Percentiles rank a stretch among this genome's conserved stretches.
These are phyloP conservation scores for Pteria penguin DNA, from an alignment of 2,888 invertebrate genomes.

Conservation along the genomic window DNA sequence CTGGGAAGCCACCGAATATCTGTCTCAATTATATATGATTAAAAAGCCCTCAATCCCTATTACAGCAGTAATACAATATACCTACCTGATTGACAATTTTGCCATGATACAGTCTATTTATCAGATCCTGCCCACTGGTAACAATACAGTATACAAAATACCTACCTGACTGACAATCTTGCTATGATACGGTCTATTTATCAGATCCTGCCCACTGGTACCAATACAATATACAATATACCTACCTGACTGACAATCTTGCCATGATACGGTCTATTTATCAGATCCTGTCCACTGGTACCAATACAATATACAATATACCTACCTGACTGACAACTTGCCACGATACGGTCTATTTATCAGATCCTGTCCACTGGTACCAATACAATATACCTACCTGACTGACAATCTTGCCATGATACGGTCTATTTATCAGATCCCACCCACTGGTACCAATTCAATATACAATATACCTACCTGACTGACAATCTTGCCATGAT, in stretches of 20 bases:
- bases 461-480: background rate
- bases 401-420: conserved; percentile 78
- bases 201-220: conserved; percentile 76
- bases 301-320: too few species aligned
- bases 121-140: conserved; percentile 76
- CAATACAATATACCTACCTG: conserved; percentile 79
- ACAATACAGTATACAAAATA: conserved; percentile 79
- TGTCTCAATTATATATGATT: too few species aligned
- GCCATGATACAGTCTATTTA: conserved; percentile 68
- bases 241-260: conserved; percentile 2
- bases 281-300: conserved; percentile 77
- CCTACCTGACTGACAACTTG: conserved; percentile 78
- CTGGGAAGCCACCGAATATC: too few species aligned
- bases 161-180: background rate
- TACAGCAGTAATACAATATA: background rate
- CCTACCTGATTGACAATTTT: background rate
- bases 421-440: conserved; percentile 75
- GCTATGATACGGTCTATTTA: conserved; percentile 67
- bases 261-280: conserved; percentile 70
- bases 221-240: too few species aligned
- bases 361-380: conserved; percentile 77
- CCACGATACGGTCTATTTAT: conserved; percentile 77
- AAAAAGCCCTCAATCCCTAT: too few species aligned
- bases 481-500: conserved; percentile 40
- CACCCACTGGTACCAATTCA: conserved; percentile 78